Evolutionary conservation across 2,888 invertebrate species (phyloP).

Genomic region (Phyto melanocephala): DNA sequence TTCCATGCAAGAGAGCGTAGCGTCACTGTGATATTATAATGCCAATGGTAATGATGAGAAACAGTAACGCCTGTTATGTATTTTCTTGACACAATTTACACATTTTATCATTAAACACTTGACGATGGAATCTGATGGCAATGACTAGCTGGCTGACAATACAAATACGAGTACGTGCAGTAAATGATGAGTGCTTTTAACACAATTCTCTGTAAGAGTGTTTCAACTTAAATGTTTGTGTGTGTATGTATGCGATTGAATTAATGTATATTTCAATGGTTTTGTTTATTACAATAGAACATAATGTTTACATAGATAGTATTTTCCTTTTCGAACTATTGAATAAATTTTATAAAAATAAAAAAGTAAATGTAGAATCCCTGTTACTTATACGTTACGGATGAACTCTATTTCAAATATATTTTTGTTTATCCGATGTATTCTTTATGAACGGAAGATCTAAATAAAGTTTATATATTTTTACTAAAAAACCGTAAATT

Average conservation of each 20-base stretch:
- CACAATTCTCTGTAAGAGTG: neutral
- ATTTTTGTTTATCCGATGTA: too few species aligned
- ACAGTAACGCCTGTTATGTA: conserved; percentile 62
- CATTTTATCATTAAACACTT: conserved; percentile 76
- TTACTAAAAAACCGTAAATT: too few species aligned
- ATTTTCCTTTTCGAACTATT: too few species aligned
- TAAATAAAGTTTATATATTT: too few species aligned
- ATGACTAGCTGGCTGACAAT: neutral
- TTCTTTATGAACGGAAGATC: too few species aligned
- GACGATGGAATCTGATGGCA: conserved; percentile 34
- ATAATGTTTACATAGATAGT: too few species aligned
- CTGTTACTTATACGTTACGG: too few species aligned
- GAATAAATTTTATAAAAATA: too few species aligned
- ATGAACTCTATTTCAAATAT: too few species aligned
- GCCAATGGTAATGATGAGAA: conserved; percentile 38
- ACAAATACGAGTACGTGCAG: neutral
- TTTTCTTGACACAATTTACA: conserved; percentile 75
- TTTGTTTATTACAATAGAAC: neutral
- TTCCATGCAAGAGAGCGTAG: neutral
- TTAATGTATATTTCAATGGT: neutral
- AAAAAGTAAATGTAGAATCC: too few species aligned
- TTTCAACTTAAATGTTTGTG: neutral
- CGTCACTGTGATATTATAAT: neutral
- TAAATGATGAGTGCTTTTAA: conserved; percentile 16
- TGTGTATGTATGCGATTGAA: neutral